These are phyloP conservation scores for Meganola albula DNA, from an alignment of 2,888 invertebrate species.

Conservation along the genomic window DNA sequence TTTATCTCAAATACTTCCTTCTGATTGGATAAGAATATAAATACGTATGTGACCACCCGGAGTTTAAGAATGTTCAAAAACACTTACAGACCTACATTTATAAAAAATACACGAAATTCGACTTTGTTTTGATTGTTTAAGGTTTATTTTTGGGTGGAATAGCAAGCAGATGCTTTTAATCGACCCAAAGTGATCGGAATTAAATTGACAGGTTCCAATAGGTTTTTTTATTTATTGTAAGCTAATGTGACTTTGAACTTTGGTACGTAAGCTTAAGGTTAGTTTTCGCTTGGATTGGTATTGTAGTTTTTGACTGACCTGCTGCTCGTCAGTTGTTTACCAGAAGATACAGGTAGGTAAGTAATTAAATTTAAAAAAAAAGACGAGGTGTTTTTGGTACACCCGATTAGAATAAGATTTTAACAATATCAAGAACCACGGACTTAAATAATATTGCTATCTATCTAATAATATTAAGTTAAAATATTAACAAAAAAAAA, in stretches of 20 bases:
- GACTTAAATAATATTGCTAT: too few species aligned
- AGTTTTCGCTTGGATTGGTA: constrained; percentile 7
- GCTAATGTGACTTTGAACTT: constrained; percentile 7
- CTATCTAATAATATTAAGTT: too few species aligned
- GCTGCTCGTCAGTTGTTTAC: constrained; percentile 17
- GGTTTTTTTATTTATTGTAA: constrained; percentile 28
- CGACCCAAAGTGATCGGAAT: constrained; percentile 47
- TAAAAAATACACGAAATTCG: constrained; percentile 8
- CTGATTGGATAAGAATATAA: constrained; percentile 52
- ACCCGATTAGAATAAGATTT: too few species aligned
- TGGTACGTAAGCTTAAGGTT: not conserved
- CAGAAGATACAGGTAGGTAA: too few species aligned
- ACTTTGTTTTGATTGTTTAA: constrained; percentile 1
- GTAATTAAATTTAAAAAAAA: too few species aligned
- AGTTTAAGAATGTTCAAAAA: constrained; percentile 48
- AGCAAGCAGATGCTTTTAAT: constrained; percentile 46
- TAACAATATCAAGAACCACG: too few species aligned
- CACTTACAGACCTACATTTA: constrained; percentile 32
- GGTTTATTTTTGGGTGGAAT: constrained; percentile 19
- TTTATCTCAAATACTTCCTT: constrained; percentile 50
- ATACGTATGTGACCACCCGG: constrained; percentile 36
- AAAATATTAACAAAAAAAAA: too few species aligned
- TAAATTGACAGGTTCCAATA: constrained; percentile 60
- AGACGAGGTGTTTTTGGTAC: too few species aligned
- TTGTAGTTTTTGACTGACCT: constrained; percentile 17